phyloP scores from a whole-genome alignment of 1,140 invertebrate genomes.

The Metopolophium dirhodum region DNA sequence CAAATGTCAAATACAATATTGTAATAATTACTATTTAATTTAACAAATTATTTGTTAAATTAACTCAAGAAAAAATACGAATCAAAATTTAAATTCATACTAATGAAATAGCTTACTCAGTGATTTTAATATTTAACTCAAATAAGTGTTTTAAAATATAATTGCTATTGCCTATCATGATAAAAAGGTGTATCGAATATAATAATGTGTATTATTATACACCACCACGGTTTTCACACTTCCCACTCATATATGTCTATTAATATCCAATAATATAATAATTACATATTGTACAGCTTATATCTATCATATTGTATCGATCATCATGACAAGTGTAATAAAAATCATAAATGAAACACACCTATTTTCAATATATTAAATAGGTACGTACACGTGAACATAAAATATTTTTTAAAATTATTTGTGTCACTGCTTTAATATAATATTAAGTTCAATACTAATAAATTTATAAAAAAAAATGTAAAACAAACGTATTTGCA shows the following conservation, averaged over 20 bases:
- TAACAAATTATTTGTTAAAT: too few species aligned
- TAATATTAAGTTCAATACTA: neutral
- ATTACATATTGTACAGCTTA: too few species aligned
- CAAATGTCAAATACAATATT: neutral
- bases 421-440: neutral
- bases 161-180: neutral
- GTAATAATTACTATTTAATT: too few species aligned
- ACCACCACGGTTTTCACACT: neutral
- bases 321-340: neutral
- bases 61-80: neutral
- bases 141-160: neutral
- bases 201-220: neutral
- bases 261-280: neutral
- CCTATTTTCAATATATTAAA: neutral
- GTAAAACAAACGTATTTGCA: neutral
- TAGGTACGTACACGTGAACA: neutral
- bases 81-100: neutral
- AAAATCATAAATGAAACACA: slow-evolving; percentile 13
- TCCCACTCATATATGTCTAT: slow-evolving; percentile 16
- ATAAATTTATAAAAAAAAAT: neutral
- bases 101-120: neutral
- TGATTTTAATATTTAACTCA: neutral
- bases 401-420: neutral
- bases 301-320: neutral
- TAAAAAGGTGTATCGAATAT: neutral